These are phyloP conservation scores for Oostethus manadensis DNA, from an alignment of 2,113 vertebrate species.

Conservation along the genomic window DNA sequence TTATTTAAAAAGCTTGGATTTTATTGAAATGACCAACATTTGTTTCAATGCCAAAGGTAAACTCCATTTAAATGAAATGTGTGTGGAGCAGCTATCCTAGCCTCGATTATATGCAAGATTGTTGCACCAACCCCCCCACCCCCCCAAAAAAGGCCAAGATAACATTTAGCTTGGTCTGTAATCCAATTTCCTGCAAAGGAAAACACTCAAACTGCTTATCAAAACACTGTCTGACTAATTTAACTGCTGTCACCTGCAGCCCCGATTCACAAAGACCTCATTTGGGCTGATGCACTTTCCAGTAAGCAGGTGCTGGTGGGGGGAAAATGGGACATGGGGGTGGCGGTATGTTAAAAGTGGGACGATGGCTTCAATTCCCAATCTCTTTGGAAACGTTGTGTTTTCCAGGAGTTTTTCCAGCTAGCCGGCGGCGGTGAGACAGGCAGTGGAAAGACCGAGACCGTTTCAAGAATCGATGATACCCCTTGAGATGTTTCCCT, in stretches of 20 bases:
- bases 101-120: too few species aligned
- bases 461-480: conserved; percentile 47
- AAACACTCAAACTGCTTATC: not conserved
- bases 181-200: not conserved
- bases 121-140: too few species aligned
- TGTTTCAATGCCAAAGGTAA: too few species aligned
- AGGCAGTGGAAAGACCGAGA: conserved; percentile 67
- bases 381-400: conserved; percentile 43
- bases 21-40: too few species aligned
- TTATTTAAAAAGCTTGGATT: too few species aligned
- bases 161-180: too few species aligned
- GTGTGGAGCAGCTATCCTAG: too few species aligned
- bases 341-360: conserved; percentile 34
- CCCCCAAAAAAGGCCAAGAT: too few species aligned
- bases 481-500: conserved; percentile 11
- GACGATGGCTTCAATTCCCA: conserved; percentile 44
- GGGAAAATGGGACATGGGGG: conserved; percentile 14
- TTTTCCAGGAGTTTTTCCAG: conserved; percentile 67
- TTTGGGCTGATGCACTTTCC: not conserved
- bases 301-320: conserved; percentile 20
- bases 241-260: not conserved
- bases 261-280: not conserved
- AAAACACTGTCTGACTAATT: not conserved
- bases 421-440: conserved; percentile 66
- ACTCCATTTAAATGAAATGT: too few species aligned